phyloP scores from a whole-genome alignment of 1,140 invertebrate species.

The Rhagoletis zephyria region DNA sequence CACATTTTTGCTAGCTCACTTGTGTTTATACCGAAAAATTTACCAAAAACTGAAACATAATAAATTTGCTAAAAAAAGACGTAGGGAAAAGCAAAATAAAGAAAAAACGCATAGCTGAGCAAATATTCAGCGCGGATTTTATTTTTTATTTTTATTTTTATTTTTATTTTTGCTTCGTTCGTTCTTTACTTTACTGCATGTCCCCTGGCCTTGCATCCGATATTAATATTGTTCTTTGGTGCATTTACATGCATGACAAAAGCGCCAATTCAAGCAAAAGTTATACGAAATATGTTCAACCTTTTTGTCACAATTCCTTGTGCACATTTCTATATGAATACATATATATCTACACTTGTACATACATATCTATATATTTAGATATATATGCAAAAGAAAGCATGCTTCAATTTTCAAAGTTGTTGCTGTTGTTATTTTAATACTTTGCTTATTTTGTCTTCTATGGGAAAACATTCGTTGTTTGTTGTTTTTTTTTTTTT shows the following conservation, averaged over 20 bases:
- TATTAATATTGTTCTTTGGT: slow-evolving; percentile 47
- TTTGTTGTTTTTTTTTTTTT: not conserved
- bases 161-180: not conserved
- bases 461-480: not conserved
- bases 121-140: not conserved
- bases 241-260: slow-evolving; percentile 51
- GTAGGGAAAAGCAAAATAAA: not conserved
- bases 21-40: slow-evolving; percentile 13
- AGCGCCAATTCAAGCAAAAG: slow-evolving; percentile 25
- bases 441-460: not conserved
- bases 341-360: not conserved
- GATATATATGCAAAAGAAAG: not conserved
- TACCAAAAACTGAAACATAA: slow-evolving; percentile 15
- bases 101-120: not conserved
- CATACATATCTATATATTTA: not conserved
- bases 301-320: not conserved
- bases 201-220: slow-evolving; percentile 10
- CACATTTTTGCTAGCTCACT: not conserved
- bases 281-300: slow-evolving; percentile 8
- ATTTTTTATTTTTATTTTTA: not conserved
- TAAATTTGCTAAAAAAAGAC: slow-evolving; percentile 29
- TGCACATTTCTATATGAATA: not conserved
- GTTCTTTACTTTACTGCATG: not conserved
- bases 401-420: not conserved
- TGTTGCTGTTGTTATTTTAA: not conserved